Evolutionary conservation across 2,888 invertebrate genomes (phyloP).

Genomic region (Phyllotreta cruciferae): DNA sequence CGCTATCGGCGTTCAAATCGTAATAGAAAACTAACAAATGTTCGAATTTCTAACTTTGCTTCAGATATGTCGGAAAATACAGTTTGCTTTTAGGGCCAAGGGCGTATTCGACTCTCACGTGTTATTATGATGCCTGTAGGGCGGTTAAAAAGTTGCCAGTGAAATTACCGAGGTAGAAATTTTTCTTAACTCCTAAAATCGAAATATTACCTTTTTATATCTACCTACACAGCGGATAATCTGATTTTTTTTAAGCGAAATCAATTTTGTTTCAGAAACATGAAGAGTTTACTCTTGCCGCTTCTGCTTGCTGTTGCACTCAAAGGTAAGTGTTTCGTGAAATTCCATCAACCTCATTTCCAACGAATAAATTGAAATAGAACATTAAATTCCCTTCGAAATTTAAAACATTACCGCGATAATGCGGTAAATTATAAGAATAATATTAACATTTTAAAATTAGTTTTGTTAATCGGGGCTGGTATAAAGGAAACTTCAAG

Average conservation of each 20-base stretch:
- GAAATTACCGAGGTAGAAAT: too few relatives aligned
- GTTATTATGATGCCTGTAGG: too few relatives aligned
- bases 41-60: too few relatives aligned
- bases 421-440: too few relatives aligned
- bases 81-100: too few relatives aligned
- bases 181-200: not conserved
- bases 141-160: too few relatives aligned
- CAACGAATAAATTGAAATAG: not conserved
- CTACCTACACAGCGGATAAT: not conserved
- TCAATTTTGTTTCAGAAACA: conserved; percentile 44
- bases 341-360: not conserved
- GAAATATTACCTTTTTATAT: conserved; percentile 3
- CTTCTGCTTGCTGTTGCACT: conserved; percentile 29
- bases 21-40: too few relatives aligned
- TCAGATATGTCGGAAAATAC: too few relatives aligned
- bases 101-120: too few relatives aligned
- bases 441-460: conserved; percentile 1
- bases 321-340: conserved; percentile 38
- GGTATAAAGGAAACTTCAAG: not conserved
- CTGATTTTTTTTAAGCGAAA: conserved; percentile 24
- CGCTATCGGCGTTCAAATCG: too few relatives aligned
- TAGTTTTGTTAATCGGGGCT: not conserved
- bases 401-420: too few relatives aligned
- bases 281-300: conserved; percentile 36
- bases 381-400: too few relatives aligned